These are phyloP conservation scores for Melanotaenia pygmaea DNA, from an alignment of 2,797 vertebrate species.

Conservation along the genomic window DNA sequence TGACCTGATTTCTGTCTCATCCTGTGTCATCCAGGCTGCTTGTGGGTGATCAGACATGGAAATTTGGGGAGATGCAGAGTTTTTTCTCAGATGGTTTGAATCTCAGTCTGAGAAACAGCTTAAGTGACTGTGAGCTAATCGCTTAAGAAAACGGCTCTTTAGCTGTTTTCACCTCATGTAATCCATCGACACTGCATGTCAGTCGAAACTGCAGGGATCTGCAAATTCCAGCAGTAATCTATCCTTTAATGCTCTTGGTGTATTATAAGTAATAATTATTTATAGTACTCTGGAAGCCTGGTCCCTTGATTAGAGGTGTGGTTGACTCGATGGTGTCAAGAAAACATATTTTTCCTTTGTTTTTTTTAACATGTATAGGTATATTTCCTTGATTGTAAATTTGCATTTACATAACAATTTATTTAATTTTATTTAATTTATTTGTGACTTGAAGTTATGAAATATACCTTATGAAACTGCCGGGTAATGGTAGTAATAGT, in stretches of 20 bases:
- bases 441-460: background rate
- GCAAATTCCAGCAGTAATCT: too few species aligned
- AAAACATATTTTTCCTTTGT: background rate
- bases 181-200: background rate
- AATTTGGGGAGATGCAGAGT: conserved; percentile 1
- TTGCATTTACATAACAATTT: background rate
- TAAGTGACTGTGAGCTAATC: too few species aligned
- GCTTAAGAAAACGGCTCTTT: background rate
- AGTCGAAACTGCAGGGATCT: background rate
- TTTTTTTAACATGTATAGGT: background rate
- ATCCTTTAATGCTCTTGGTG: too few species aligned
- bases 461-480: background rate
- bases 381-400: too few species aligned
- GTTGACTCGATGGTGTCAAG: background rate
- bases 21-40: background rate
- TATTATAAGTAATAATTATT: background rate
- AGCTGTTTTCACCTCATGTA: background rate
- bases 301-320: too few species aligned
- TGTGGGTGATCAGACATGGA: conserved; percentile 13
- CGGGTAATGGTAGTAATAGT: background rate
- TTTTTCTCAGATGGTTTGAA: conserved; percentile 15
- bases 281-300: background rate
- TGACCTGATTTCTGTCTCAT: conserved; percentile 7
- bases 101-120: background rate
- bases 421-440: background rate